phyloP scores from a whole-genome alignment of 2,797 vertebrate genomes.

The Chlorospingus flavigularis region DNA sequence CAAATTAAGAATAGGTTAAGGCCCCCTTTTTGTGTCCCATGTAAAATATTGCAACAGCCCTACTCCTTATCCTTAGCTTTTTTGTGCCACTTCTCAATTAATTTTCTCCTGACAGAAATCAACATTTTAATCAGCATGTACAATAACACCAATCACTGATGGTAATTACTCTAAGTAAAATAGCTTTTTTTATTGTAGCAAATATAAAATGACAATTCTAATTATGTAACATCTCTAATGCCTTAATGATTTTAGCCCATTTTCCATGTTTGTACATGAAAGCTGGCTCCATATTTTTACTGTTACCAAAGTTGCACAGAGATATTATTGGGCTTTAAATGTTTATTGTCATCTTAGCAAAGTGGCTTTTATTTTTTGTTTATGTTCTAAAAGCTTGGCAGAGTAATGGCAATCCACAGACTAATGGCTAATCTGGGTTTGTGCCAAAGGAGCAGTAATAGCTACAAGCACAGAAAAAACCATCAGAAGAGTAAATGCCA shows the following conservation, averaged over 20 bases:
- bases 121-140: conserved; percentile 40
- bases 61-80: neutral
- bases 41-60: neutral
- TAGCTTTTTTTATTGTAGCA: conserved; percentile 29
- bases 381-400: conserved; percentile 46
- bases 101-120: conserved; percentile 4
- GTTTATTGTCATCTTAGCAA: conserved; percentile 51
- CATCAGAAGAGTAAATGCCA: conserved; percentile 34
- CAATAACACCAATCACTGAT: neutral
- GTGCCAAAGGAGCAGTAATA: conserved; percentile 39
- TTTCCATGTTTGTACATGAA: conserved; percentile 31
- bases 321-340: conserved; percentile 47
- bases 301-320: conserved; percentile 13
- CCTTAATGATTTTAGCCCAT: conserved; percentile 12
- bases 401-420: neutral
- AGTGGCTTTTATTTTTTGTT: conserved; percentile 60
- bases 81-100: neutral
- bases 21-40: neutral
- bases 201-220: conserved; percentile 45
- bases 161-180: conserved; percentile 41
- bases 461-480: neutral
- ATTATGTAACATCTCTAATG: conserved; percentile 31
- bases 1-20: neutral
- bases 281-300: conserved; percentile 23
- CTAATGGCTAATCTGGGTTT: conserved; percentile 60